phyloP scores from a whole-genome alignment of 2,797 vertebrate species.

The Tangara arthus region DNA sequence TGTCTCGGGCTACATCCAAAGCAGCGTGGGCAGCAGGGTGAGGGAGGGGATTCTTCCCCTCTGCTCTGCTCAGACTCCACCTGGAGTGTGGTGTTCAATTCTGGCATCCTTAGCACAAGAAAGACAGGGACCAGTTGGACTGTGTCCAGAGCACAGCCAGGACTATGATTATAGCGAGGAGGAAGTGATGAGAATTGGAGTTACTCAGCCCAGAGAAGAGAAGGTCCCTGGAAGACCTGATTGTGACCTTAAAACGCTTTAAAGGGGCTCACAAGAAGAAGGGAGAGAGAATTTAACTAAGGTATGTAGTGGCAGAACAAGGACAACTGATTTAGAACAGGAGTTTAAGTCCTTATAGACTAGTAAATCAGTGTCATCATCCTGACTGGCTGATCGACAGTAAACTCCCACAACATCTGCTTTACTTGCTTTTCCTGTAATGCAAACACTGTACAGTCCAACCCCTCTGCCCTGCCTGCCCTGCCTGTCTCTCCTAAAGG shows the following conservation, averaged over 20 bases:
- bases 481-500: not conserved
- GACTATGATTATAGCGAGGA: fast-evolving
- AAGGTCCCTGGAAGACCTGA: not conserved
- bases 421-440: not conserved
- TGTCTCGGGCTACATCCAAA: not conserved
- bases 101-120: not conserved
- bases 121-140: not conserved
- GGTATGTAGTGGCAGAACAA: not conserved
- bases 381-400: not conserved
- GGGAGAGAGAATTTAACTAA: not conserved
- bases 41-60: not conserved
- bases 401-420: not conserved
- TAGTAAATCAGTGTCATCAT: not conserved
- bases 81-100: not conserved
- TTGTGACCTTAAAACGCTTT: not conserved
- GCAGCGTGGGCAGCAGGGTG: fast-evolving
- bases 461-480: fast-evolving
- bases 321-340: not conserved
- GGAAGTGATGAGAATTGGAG: not conserved
- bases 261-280: not conserved
- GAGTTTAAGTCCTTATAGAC: not conserved
- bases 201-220: not conserved
- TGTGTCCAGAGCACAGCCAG: not conserved
- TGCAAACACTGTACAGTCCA: not conserved
- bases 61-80: not conserved